phyloP scores from a whole-genome alignment of 1,140 invertebrate genomes.

The Tachypleus tridentatus region DNA sequence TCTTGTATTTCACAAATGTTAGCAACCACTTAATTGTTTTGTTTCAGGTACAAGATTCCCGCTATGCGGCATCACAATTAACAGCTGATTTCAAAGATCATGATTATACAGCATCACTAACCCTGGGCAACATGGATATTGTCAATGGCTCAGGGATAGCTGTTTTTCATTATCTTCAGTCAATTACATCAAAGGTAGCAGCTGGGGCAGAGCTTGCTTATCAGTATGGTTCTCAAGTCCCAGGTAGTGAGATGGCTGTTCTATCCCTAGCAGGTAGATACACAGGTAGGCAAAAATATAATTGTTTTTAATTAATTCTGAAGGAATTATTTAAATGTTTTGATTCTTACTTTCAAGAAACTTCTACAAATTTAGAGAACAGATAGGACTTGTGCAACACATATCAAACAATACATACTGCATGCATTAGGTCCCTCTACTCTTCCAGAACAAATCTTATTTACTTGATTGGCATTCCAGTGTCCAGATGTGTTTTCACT shows the following conservation, averaged over 20 bases:
- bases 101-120: conserved; percentile 75
- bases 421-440: too few species aligned
- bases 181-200: conserved; percentile 60
- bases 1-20: too few species aligned
- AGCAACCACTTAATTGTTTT: too few species aligned
- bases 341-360: too few species aligned
- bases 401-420: too few species aligned
- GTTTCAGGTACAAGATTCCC: conserved; percentile 51
- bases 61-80: conserved; percentile 74
- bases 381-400: too few species aligned
- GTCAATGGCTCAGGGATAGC: conserved; percentile 73
- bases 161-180: conserved; percentile 85
- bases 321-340: too few species aligned
- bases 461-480: too few species aligned
- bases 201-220: conserved; percentile 86
- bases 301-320: too few species aligned
- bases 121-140: conserved; percentile 80
- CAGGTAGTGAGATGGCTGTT: conserved; percentile 73
- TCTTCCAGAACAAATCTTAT: too few species aligned
- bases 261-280: conserved; percentile 72
- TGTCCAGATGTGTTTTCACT: too few species aligned
- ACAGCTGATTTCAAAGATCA: conserved; percentile 76
- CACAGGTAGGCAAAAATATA: conserved; percentile 35
- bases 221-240: conserved; percentile 71
- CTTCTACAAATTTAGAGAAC: too few species aligned